These are phyloP conservation scores for Malacoraja senta DNA, from an alignment of 2,797 vertebrate species.

Conservation along the genomic window DNA sequence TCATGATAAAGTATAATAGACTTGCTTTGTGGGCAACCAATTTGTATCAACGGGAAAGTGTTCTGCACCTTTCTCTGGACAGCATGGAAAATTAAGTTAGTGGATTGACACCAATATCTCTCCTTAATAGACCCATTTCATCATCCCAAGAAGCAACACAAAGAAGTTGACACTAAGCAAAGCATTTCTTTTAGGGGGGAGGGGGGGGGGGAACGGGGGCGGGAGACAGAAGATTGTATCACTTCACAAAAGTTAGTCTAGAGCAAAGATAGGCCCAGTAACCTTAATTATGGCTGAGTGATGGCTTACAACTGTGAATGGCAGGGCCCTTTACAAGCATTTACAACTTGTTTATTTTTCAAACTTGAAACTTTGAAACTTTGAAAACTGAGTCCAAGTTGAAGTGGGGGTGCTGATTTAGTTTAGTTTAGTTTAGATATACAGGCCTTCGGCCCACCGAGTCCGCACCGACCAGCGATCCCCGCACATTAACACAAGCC, in stretches of 20 bases:
- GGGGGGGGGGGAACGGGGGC: no score
- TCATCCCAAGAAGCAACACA: neutral
- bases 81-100: neutral
- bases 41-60: neutral
- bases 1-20: neutral
- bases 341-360: neutral
- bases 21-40: neutral
- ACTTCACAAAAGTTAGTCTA: constrained; percentile 1
- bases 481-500: no score
- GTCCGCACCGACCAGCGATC: no score
- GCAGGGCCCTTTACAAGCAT: neutral
- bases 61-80: neutral
- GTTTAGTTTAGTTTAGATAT: neutral
- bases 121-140: no score
- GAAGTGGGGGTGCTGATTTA: neutral
- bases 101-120: neutral
- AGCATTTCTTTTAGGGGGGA: no score
- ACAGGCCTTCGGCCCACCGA: no score
- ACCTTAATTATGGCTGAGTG: constrained; percentile 14
- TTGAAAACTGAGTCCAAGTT: neutral
- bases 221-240: neutral
- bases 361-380: neutral
- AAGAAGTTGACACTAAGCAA: neutral
- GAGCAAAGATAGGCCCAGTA: neutral
- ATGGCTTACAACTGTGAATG: neutral